Evolutionary conservation across 2,888 invertebrate species (phyloP), one percentile per base, ranked within the genome.

Genomic region (Aleiodes leptofemur): DNA sequence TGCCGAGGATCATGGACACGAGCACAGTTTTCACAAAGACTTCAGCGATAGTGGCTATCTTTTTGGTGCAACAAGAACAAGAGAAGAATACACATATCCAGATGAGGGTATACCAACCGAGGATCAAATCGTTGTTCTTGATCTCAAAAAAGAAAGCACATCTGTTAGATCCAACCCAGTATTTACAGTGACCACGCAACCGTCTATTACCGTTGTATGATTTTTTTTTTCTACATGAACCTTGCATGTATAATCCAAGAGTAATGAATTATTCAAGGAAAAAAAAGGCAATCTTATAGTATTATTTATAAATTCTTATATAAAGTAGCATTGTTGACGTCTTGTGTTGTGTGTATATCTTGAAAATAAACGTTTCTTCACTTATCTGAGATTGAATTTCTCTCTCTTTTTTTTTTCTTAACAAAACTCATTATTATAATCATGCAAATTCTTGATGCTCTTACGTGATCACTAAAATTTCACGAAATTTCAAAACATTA

Each of bases 61-160:
- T 1, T 85, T 84, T 43, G 80, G 70, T 0, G 83, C 77, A 29
- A 79, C 81, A 0, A 82, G 84, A 51, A 81, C 79, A 11, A 83
- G 82, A 51, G 86, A 86, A 53, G 85, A 86, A 56, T 88, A 83
- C 72, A 77, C 80, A 5, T 84, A 85, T 13, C 85, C 88, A 0
- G 84, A 82, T 4, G 83, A 79, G 4, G 73, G 79, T 0, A 76
- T 75, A 8, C 16, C 82, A 1, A 57, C 72, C 0, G 68, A 71
- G 4, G 77, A 78, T 11, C 79, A 79, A 55, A 68, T 76, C 13
- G 77, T 74, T 57, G 72, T 74, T 16, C 43, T 77, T 11, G 79
- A 79, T 14, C 72, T 79, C n/a, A 78, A 81, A 70, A 82, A 83
- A 66, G 56, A 79, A 48, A 23, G 80, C 14, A 77, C 68, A 16